phyloP scores from a whole-genome alignment of 2,888 invertebrate species.

The Proisotoma minuta region DNA sequence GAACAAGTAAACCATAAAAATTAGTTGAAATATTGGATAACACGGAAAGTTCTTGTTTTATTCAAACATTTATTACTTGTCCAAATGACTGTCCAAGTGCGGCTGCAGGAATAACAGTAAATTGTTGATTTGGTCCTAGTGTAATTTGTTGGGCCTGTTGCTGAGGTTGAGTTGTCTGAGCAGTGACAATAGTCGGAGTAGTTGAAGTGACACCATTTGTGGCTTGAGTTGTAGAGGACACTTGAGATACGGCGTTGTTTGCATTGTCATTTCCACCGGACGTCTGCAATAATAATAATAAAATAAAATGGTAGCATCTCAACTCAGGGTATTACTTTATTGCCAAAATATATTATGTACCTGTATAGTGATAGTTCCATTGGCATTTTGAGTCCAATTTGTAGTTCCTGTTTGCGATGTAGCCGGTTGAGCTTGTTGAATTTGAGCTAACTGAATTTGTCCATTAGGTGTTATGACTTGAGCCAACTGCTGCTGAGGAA shows the following conservation, averaged over 20 bases:
- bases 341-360: constrained; percentile 11
- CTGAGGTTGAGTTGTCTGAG: constrained; percentile 44
- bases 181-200: constrained; percentile 48
- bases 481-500: constrained; percentile 63
- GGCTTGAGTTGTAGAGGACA: constrained; percentile 47
- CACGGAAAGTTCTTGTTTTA: background rate
- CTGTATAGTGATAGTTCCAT: constrained; percentile 47
- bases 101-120: constrained; percentile 75
- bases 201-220: constrained; percentile 48
- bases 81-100: constrained; percentile 51
- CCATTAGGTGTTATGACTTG: constrained; percentile 83
- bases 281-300: constrained; percentile 24
- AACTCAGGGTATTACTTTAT: background rate
- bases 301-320: too few species aligned
- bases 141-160: constrained; percentile 48
- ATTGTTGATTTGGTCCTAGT: constrained; percentile 68
- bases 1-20: constrained; percentile 1
- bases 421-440: constrained; percentile 58
- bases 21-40: background rate
- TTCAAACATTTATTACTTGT: constrained; percentile 24
- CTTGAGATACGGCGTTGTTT: constrained; percentile 49
- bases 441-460: constrained; percentile 70
- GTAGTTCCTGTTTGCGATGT: constrained; percentile 39
- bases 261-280: constrained; percentile 51
- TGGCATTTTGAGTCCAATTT: constrained; percentile 46